A percentile compares a stretch with the other conserved stretches of the same genome.
These are phyloP conservation scores for Eurystomus gularis DNA, from an alignment of 2,113 vertebrate species.

Conservation along the genomic window DNA sequence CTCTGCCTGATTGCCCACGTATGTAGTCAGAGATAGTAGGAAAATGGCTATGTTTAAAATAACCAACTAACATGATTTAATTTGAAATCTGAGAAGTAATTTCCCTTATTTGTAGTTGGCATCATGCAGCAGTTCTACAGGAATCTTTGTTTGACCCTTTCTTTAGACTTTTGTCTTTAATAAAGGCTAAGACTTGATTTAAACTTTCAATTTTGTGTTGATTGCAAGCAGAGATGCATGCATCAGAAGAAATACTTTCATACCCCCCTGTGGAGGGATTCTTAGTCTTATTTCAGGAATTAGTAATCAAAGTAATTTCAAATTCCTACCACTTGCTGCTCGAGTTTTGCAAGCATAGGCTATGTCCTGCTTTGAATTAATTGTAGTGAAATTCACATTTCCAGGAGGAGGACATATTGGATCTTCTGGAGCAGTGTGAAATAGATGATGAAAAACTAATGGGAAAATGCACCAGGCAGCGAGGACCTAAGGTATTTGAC, in stretches of 20 bases:
- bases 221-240: not conserved
- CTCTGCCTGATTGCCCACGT: not conserved
- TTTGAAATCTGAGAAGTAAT: not conserved
- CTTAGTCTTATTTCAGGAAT: not conserved
- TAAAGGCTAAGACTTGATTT: not conserved
- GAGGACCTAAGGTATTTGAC: conserved; percentile 81
- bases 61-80: not conserved
- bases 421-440: conserved; percentile 96
- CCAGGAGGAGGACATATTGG: conserved; percentile 97
- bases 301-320: not conserved
- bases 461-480: conserved; percentile 85
- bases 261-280: not conserved
- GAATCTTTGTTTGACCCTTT: not conserved
- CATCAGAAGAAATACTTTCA: not conserved
- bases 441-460: conserved; percentile 95
- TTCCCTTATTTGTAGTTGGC: not conserved
- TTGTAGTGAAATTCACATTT: conserved; percentile 4
- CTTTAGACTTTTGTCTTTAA: not conserved
- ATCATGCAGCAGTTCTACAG: not conserved
- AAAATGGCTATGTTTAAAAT: not conserved
- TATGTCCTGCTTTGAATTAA: not conserved
- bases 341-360: not conserved
- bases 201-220: not conserved
- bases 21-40: not conserved
- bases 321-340: not conserved